Conservation (phyloP, 2,113 vertebrate species). For the Menura novaehollandiae region DNA sequence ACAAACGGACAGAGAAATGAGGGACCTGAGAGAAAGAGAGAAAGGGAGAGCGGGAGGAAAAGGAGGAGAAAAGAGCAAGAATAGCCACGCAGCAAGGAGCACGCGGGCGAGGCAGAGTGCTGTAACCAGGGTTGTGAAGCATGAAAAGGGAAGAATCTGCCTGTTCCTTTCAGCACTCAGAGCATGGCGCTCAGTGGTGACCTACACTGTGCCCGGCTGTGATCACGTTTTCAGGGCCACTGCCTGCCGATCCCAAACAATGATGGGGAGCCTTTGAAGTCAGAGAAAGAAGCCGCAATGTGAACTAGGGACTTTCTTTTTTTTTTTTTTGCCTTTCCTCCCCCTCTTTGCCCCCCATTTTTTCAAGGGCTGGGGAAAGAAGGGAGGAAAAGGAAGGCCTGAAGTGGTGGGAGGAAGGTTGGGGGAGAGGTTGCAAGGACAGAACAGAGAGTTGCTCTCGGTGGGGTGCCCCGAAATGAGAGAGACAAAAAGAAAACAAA, state of each 20-base stretch:
- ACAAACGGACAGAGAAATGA: background rate
- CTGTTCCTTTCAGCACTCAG: constrained; percentile 75
- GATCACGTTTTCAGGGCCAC: constrained; percentile 91
- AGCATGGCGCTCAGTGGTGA: constrained; percentile 87
- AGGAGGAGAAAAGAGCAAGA: constrained; percentile 54
- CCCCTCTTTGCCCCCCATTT: background rate
- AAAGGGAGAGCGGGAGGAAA: background rate
- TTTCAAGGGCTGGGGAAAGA: background rate
- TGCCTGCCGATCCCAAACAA: constrained; percentile 90
- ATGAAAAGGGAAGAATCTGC: constrained; percentile 82
- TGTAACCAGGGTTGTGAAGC: constrained; percentile 85
- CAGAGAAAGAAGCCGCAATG: constrained; percentile 81
- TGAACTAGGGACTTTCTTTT: constrained; percentile 45
- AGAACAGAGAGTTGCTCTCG: constrained; percentile 83
- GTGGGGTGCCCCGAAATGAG: constrained; percentile 74
- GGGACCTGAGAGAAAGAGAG: background rate
- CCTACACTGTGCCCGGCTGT: constrained; percentile 95
- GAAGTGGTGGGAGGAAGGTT: constrained; percentile 29
- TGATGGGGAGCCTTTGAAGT: constrained; percentile 94
- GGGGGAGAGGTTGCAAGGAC: constrained; percentile 65
- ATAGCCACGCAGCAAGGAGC: constrained; percentile 27
- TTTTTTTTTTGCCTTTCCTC: background rate
- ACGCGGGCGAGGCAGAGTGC: constrained; percentile 41
- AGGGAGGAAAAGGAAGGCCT: constrained; percentile 38
- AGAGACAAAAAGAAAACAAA: constrained; percentile 94